Evolutionary conservation across 2,888 invertebrate species (phyloP), one percentile per base, ranked within the genome.

Genomic region (Nemapogon koenigi): DNA sequence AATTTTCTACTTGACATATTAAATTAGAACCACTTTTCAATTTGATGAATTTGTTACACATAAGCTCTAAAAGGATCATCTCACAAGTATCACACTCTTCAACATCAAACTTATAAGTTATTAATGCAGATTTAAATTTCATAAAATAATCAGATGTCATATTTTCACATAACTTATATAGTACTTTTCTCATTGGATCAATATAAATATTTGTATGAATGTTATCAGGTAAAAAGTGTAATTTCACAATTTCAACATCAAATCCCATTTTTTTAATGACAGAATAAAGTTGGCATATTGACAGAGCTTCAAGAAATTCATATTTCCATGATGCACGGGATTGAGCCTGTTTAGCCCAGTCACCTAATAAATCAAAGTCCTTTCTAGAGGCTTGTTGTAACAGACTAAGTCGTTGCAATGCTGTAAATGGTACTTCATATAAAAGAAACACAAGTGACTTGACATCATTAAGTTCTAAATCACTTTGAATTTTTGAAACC

Each of bases 261-360:
- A 71, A 58, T 2, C 73, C 75, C 10, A 78, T 47, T 52, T 71
- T 75, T 39, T 59, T 62, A 26, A 76, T 59, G 8, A 73, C 46
- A 13, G 52, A 53, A 43, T 62, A 58, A 2, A 72, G 50, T 43
- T 73, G 66, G 40, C 75, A 75, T 39, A 68, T 55, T 10, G 62
- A 46, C 2, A 78, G 56, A 3, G 72, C 72, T 53, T 78, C 78
- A n/a, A 78, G 42, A 39, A 78, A 68, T 46, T 75, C 65, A 40
- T 68, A 54, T 47, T 53, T 65, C 76, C 78, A 78, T 13, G 56
- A 58, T 2, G 58, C 42, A 17, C 51, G 55, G 2, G 52, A 44
- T 27, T 71, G 70, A 2, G 63, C 61, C 28, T 60, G 52, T 4
- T 57, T 48, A 2, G 62, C 69, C 78, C 78, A 78, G 11, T 76